These are phyloP conservation scores for Leucophenga maculata DNA, from an alignment of 2,888 invertebrate species.

Conservation along the genomic window DNA sequence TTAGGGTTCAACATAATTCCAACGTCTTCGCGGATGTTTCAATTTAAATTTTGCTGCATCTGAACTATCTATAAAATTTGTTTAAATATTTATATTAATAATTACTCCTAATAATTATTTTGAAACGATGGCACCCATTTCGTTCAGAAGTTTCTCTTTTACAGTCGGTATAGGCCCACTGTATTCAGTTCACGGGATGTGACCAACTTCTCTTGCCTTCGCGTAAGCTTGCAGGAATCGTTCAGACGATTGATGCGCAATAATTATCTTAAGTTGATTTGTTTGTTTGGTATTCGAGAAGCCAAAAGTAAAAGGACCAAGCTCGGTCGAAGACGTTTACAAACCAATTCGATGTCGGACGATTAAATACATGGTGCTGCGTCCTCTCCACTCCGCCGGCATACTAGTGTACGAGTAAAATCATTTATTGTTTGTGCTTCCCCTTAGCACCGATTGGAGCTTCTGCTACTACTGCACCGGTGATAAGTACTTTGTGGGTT, in stretches of 20 bases:
- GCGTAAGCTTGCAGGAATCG: slow-evolving; percentile 34
- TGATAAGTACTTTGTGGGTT: slow-evolving; percentile 26
- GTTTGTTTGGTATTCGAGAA: slow-evolving; percentile 57
- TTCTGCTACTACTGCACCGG: background rate
- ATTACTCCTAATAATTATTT: no score
- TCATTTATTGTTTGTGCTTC: background rate
- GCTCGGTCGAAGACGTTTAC: background rate
- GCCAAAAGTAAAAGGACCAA: slow-evolving; percentile 5
- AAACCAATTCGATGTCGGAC: slow-evolving; percentile 19
- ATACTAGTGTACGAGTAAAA: background rate
- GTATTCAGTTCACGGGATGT: background rate
- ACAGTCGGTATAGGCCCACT: background rate
- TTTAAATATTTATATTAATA: no score
- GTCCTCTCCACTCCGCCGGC: background rate
- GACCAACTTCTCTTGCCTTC: slow-evolving; percentile 29
- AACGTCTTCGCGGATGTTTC: no score
- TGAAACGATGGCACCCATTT: background rate
- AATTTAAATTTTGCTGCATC: no score
- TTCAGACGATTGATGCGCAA: slow-evolving; percentile 65
- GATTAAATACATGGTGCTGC: slow-evolving; percentile 18
- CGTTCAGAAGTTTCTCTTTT: background rate
- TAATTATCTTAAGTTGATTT: slow-evolving; percentile 70
- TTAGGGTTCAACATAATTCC: no score
- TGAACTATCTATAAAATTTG: no score
- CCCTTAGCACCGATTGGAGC: background rate